These are phyloP conservation scores for Antheraea mylitta DNA, from an alignment of 1,140 invertebrate genomes.

Conservation along the genomic window DNA sequence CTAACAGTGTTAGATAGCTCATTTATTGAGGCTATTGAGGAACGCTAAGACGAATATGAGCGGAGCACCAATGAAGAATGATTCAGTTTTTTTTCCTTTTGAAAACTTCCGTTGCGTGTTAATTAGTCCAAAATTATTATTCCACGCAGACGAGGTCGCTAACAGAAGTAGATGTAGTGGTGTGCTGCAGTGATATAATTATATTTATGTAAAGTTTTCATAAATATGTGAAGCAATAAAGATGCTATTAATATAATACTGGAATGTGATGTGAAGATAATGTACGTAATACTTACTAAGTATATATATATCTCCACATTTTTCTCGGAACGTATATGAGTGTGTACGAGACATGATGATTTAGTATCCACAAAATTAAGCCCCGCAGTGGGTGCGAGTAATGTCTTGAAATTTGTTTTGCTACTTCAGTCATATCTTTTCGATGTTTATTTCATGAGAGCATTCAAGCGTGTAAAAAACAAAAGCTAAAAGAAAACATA, in stretches of 20 bases:
- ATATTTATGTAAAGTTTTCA: not conserved
- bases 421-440: slow-evolving; percentile 6
- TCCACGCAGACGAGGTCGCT: too few species aligned
- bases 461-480: not conserved
- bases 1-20: too few species aligned
- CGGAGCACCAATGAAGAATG: too few species aligned
- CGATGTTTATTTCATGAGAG: slow-evolving; percentile 8
- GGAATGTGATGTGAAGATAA: not conserved
- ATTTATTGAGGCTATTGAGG: too few species aligned
- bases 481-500: not conserved
- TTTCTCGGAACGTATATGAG: not conserved
- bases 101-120: too few species aligned
- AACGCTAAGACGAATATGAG: too few species aligned
- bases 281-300: too few species aligned
- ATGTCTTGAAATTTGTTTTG: slow-evolving; percentile 13
- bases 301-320: not conserved
- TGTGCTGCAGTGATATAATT: not conserved
- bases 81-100: too few species aligned
- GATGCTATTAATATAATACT: not conserved
- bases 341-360: not conserved
- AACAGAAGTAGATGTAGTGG: too few species aligned
- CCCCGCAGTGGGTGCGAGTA: not conserved
- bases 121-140: too few species aligned
- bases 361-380: slow-evolving; percentile 6
- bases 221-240: not conserved